These are phyloP conservation scores for Alviniconcha marisindica DNA, from an alignment of 1,140 invertebrate genomes.

Conservation along the genomic window DNA sequence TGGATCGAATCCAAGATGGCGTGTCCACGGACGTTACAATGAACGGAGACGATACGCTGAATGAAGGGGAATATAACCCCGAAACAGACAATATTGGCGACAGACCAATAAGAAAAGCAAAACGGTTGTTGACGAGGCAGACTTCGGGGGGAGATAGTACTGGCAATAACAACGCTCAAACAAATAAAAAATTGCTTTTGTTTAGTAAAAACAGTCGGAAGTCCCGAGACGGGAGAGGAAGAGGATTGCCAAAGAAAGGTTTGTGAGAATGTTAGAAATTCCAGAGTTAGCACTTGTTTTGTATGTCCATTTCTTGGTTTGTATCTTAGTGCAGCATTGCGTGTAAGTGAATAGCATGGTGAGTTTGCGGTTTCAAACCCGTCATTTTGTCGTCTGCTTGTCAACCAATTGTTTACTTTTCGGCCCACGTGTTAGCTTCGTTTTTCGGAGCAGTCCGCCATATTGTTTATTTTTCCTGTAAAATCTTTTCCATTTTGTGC, in stretches of 20 bases:
- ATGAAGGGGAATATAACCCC: conserved; percentile 18
- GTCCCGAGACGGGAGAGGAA: conserved; percentile 61
- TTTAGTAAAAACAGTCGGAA: conserved; percentile 66
- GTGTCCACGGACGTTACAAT: conserved; percentile 39
- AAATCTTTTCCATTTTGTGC: background rate
- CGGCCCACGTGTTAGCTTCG: background rate
- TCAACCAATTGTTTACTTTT: background rate
- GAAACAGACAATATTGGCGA: conserved; percentile 41
- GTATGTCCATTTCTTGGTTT: too few species aligned
- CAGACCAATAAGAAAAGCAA: conserved; percentile 50
- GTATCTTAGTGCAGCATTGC: too few species aligned
- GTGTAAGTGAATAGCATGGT: too few species aligned
- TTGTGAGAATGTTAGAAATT: background rate
- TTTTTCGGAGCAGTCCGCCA: background rate
- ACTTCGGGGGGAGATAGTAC: conserved; percentile 40
- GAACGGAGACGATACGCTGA: conserved; percentile 40
- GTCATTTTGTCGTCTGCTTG: too few species aligned
- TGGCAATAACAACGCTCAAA: conserved; percentile 34
- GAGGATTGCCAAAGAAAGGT: conserved; percentile 69
- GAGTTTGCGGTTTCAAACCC: too few species aligned
- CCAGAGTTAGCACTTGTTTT: background rate
- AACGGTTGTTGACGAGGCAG: conserved; percentile 41
- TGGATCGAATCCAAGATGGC: conserved; percentile 49
- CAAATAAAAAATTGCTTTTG: conserved; percentile 40
- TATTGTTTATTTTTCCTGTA: conserved; percentile 1